Base-by-base conservation (phyloP, 2,888 invertebrate genomes). In the Eurytoma californica region DNA sequence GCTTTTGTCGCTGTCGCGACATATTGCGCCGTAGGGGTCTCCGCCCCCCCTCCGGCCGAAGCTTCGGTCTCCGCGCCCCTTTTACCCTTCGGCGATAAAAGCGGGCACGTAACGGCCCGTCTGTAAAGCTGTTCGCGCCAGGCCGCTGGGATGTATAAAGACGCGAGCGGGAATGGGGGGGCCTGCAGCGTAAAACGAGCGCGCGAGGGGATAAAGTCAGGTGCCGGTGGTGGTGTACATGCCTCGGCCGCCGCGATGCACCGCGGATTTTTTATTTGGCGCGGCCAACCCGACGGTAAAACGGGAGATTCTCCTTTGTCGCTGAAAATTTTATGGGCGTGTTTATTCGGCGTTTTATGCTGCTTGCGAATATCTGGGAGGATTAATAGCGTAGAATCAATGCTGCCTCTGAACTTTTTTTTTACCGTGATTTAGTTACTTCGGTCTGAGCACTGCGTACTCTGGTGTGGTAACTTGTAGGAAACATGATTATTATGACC, bases 71-170 rank as follows among this genome's bases (percentile, higher is more conserved):
- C 39, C 39, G 39, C n/a, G n/a, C 39, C 49, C 49, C 60, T 7
- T 49, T 30, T 60, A 49, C 20, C n/a, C 12, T 53, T 53, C 53
- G 70, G 18, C 55, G 55, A n/a, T 51, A 66, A 66, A 66, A 66
- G 55, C 39, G 55, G 4, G 55, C 51, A 39, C 69, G 3, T 60
- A 20, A n/a, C 60, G 13, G 16, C 28, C 60, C 60, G 70, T 12
- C 70, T 58, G 49, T 53, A 53, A 70, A 70, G 60, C 60, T 60
- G 49, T 70, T 70, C 60, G 60, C 60, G n/a, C 18, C 70, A 70
- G 60, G 12, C 47, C 12, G n/a, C 1, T 12, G 18, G 16, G 16
- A 30, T 49, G 60, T 58, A 47, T 69, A 58, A 16, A 39, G 39
- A 39, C 7, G 39, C 39, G 39, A 2, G 24, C 39, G 55, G 13